Percentiles rank a stretch among this genome's conserved stretches.
Evolutionary conservation across 2,888 invertebrate species (phyloP).

Genomic region (Therioaphis trifolii): DNA sequence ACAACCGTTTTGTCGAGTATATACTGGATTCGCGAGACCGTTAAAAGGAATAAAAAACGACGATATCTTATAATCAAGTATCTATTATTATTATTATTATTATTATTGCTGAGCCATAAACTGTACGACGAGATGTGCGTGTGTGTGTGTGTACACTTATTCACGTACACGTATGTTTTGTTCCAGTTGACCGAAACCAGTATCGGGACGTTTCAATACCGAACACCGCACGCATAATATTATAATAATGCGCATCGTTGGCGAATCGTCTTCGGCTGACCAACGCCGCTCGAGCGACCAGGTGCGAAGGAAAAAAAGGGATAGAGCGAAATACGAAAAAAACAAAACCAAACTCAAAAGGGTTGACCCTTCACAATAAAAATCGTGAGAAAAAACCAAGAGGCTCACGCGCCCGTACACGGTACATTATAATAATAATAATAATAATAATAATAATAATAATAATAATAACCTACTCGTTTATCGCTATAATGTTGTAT

Average conservation of each 20-base stretch:
- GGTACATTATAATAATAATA: no score
- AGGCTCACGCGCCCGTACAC: no score
- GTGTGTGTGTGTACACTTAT: background rate
- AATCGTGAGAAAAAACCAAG: conserved; percentile 58
- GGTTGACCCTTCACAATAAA: conserved; percentile 30
- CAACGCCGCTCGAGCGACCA: background rate
- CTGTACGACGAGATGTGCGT: background rate
- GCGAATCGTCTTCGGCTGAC: conserved; percentile 43
- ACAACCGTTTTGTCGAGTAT: no score
- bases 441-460: no score
- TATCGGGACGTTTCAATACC: conserved; percentile 45
- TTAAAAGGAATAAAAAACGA: no score
- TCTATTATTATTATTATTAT: no score
- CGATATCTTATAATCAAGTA: no score
- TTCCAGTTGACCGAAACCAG: conserved; percentile 54
- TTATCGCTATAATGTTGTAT: no score
- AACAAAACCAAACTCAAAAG: background rate
- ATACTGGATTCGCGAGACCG: background rate
- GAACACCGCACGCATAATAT: background rate
- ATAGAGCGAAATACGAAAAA: no score
- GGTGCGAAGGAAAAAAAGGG: conserved; percentile 37
- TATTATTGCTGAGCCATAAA: no score
- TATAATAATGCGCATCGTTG: background rate
- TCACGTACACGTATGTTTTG: no score
- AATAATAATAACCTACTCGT: no score